A percentile compares a stretch with the other conserved stretches of the same genome.
These are phyloP conservation scores for Chinchilla lanigera DNA, from an alignment of 2,113 vertebrate species.

Conservation along the genomic window DNA sequence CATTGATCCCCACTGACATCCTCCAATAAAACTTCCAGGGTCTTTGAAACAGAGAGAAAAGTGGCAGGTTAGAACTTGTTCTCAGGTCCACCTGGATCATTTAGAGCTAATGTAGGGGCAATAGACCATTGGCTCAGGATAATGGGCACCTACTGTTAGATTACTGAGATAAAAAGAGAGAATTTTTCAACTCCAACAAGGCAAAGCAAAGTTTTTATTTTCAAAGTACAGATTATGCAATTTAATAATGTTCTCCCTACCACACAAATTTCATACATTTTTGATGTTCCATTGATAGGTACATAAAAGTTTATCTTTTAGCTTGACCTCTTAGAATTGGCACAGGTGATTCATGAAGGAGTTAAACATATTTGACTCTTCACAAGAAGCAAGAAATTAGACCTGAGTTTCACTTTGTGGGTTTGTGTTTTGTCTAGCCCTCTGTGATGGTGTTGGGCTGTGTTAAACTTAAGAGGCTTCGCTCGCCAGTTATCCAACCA, in stretches of 20 bases:
- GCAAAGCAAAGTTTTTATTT: constrained; percentile 57
- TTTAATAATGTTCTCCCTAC: not conserved
- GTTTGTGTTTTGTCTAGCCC: not conserved
- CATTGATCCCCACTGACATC: constrained; percentile 75
- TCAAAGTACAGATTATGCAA: not conserved
- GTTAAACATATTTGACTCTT: not conserved
- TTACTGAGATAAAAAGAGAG: constrained; percentile 7
- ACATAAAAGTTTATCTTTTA: not conserved
- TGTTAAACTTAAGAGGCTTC: not conserved
- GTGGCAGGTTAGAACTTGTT: not conserved
- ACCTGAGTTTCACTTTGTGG: not conserved
- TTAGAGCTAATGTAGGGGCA: constrained; percentile 9
- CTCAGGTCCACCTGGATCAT: not conserved
- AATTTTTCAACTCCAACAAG: constrained; percentile 17
- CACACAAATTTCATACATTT: not conserved
- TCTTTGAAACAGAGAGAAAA: constrained; percentile 44
- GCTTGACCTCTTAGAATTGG: not conserved
- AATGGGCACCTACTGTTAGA: constrained; percentile 48
- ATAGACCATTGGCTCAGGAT: not conserved
- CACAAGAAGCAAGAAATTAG: not conserved
- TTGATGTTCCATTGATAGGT: not conserved
- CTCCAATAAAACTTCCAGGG: constrained; percentile 64
- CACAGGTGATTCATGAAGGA: not conserved
- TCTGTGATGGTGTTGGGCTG: not conserved
- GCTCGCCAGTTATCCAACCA: not conserved